Conservation (phyloP, 2,888 invertebrate species). For the Resseliella maxima region DNA sequence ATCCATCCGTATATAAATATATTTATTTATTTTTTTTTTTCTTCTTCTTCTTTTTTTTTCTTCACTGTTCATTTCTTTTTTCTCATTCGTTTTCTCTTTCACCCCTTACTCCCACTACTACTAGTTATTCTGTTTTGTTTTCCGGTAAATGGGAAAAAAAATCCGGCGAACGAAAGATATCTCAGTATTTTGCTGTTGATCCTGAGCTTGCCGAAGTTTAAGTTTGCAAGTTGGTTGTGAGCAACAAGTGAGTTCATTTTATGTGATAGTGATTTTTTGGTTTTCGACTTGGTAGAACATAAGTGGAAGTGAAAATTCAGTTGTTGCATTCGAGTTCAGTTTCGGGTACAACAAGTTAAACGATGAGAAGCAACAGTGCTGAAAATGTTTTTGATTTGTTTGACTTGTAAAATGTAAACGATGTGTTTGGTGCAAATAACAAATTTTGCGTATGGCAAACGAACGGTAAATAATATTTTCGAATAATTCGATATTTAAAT, state of each 20-base stretch:
- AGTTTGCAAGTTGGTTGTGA: constrained; percentile 60
- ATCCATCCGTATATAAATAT: too few relatives aligned
- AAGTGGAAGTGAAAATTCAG: constrained; percentile 51
- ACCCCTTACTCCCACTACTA: background rate
- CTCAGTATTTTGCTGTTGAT: constrained; percentile 49
- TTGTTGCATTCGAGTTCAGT: constrained; percentile 35
- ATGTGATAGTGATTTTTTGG: constrained; percentile 56
- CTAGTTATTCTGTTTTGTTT: too few relatives aligned
- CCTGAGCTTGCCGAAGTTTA: constrained; percentile 57
- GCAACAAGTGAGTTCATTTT: constrained; percentile 68
- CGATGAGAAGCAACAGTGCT: constrained; percentile 16
- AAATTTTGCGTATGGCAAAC: constrained; percentile 43
- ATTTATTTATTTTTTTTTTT: too few relatives aligned
- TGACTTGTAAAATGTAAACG: constrained; percentile 50
- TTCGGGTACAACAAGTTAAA: constrained; percentile 55
- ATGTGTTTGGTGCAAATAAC: background rate
- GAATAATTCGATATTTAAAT: background rate
- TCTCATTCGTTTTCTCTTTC: background rate
- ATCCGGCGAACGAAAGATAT: constrained; percentile 51
- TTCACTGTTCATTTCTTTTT: too few relatives aligned
- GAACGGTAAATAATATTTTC: constrained; percentile 30
- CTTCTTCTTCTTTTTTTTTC: too few relatives aligned
- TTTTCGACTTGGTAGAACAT: constrained; percentile 54
- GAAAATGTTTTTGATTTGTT: constrained; percentile 42
- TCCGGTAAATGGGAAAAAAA: background rate